Evolutionary conservation across 2,113 vertebrate species (phyloP).

Genomic region (Macquaria ambigua): DNA sequence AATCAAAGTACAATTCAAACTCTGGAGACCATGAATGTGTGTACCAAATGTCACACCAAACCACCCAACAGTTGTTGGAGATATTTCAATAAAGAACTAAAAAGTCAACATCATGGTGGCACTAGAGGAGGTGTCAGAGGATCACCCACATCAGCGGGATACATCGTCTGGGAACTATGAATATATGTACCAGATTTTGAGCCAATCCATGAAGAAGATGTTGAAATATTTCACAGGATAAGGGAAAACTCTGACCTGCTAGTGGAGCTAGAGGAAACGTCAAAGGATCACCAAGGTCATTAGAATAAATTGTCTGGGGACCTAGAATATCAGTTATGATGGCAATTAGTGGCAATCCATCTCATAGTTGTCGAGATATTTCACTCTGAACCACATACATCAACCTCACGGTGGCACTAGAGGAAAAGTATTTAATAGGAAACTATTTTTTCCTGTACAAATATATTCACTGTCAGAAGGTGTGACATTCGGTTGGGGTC

Average conservation of each 20-base stretch:
- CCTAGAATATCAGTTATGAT: no score
- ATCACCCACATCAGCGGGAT: not conserved
- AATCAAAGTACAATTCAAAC: not conserved
- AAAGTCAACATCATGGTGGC: not conserved
- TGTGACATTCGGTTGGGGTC: not conserved
- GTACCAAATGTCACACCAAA: not conserved
- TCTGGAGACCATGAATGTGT: not conserved
- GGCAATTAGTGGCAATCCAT: not conserved
- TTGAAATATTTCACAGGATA: not conserved
- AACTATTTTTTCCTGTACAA: no score
- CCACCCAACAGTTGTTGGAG: not conserved
- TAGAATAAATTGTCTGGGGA: not conserved
- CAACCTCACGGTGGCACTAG: not conserved
- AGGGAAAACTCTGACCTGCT: not conserved
- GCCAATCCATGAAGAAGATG: not conserved
- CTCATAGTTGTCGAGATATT: not conserved
- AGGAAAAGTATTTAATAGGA: not conserved
- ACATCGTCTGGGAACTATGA: not conserved
- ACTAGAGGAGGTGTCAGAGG: not conserved
- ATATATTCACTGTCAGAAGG: not conserved
- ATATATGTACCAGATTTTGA: not conserved
- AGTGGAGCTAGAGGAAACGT: not conserved
- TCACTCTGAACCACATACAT: not conserved
- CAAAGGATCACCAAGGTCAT: not conserved
- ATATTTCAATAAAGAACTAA: not conserved